A percentile compares a stretch with the other conserved stretches of the same genome.
These are phyloP conservation scores for Caiman crocodilus DNA, from an alignment of 2,797 vertebrate genomes.

Conservation along the genomic window DNA sequence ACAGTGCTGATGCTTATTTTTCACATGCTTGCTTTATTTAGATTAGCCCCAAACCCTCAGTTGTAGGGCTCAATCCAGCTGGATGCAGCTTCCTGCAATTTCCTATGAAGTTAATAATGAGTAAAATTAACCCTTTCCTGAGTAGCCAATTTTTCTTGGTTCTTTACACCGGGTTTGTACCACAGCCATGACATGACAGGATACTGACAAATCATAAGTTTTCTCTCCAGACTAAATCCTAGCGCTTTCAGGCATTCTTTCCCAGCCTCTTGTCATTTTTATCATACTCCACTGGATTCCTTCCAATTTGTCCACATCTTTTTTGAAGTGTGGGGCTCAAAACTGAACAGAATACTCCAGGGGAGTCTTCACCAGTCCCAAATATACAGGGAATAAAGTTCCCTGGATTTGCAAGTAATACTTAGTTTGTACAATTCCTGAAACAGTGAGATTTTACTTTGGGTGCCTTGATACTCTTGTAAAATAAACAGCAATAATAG, in stretches of 20 bases:
- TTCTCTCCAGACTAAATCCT: too few species aligned
- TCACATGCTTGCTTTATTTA: too few species aligned
- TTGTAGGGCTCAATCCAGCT: background rate
- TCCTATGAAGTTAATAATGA: background rate
- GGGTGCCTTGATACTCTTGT: background rate
- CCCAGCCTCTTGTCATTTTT: too few species aligned
- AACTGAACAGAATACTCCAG: too few species aligned
- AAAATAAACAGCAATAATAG: background rate
- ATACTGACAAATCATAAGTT: background rate
- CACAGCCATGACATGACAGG: background rate
- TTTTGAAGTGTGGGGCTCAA: too few species aligned
- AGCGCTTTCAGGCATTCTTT: too few species aligned
- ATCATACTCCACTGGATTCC: too few species aligned
- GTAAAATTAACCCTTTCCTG: background rate
- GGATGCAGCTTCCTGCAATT: background rate
- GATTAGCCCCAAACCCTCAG: background rate
- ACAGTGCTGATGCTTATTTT: too few species aligned
- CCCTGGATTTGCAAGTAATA: too few species aligned
- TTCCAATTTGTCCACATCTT: too few species aligned
- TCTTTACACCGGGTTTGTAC: background rate
- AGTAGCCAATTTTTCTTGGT: background rate
- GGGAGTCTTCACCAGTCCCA: too few species aligned
- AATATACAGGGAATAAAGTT: too few species aligned
- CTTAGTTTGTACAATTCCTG: background rate
- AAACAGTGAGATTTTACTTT: background rate